A percentile compares a stretch with the other conserved stretches of the same genome.
phyloP scores from a whole-genome alignment of 2,113 vertebrate genomes.

The Leptodactylus fuscus region DNA sequence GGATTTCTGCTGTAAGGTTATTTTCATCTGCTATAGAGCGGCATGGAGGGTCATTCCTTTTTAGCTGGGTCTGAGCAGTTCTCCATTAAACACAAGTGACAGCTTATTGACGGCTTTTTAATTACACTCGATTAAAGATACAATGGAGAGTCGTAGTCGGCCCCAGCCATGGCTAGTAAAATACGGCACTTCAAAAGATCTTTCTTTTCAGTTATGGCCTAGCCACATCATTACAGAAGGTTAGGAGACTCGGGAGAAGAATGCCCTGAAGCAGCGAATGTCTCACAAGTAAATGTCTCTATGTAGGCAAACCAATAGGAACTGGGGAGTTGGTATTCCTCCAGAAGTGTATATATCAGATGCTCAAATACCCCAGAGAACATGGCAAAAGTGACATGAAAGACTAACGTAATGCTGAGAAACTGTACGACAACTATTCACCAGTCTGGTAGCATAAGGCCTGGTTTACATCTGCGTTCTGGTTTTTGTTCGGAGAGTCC shows the following conservation, averaged over 20 bases:
- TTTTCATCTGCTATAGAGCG: no score
- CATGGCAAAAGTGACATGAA: no score
- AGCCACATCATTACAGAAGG: neutral
- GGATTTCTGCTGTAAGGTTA: no score
- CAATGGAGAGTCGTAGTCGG: neutral
- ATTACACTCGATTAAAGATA: neutral
- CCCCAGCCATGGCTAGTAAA: neutral
- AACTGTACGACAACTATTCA: no score
- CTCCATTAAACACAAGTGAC: neutral
- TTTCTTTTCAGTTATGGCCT: neutral
- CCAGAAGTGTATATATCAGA: neutral
- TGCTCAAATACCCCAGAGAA: no score
- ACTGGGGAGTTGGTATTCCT: neutral
- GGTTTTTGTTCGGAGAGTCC: no score
- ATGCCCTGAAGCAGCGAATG: conserved; percentile 4
- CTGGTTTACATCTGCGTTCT: no score
- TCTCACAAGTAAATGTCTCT: no score
- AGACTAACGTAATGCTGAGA: no score
- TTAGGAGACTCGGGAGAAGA: neutral
- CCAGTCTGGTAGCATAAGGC: no score
- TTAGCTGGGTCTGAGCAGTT: neutral
- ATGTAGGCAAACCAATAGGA: neutral
- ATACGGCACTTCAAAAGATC: neutral
- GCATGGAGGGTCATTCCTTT: neutral
- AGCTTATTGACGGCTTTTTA: neutral